Evolutionary conservation across 2,113 vertebrate species (phyloP).

Genomic region (Neodon shergylaensis): DNA sequence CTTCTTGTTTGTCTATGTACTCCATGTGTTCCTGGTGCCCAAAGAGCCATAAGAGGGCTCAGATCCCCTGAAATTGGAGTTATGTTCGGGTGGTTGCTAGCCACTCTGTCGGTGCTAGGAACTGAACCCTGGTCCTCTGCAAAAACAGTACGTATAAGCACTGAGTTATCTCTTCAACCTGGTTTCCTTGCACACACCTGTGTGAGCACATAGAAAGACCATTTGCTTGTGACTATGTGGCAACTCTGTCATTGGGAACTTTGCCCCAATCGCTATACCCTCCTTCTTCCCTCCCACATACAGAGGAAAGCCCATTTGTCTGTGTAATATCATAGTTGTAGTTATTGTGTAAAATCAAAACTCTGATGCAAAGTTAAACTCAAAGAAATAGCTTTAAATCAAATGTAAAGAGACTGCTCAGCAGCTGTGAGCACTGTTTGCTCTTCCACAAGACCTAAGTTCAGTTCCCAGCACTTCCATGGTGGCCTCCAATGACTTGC

Average conservation of each 20-base stretch:
- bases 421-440: background rate
- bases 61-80: background rate
- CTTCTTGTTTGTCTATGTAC: background rate
- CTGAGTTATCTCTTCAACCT: background rate
- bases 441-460: background rate
- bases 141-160: background rate
- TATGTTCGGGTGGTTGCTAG: background rate
- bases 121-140: background rate
- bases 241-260: background rate
- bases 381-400: slow-evolving; percentile 9
- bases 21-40: background rate
- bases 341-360: background rate
- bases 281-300: background rate
- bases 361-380: background rate
- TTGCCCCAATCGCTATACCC: background rate
- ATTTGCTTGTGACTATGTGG: background rate
- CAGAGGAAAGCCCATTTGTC: background rate
- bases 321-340: background rate
- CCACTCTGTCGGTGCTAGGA: background rate
- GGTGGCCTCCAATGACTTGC: background rate
- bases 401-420: background rate
- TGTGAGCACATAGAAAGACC: background rate
- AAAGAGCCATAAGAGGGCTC: background rate
- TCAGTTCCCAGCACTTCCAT: background rate
- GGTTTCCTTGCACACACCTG: background rate